A percentile compares a stretch with the other conserved stretches of the same genome.
Conservation (phyloP, 2,888 invertebrate genomes). For the Ommatoiulus sabulosus region DNA sequence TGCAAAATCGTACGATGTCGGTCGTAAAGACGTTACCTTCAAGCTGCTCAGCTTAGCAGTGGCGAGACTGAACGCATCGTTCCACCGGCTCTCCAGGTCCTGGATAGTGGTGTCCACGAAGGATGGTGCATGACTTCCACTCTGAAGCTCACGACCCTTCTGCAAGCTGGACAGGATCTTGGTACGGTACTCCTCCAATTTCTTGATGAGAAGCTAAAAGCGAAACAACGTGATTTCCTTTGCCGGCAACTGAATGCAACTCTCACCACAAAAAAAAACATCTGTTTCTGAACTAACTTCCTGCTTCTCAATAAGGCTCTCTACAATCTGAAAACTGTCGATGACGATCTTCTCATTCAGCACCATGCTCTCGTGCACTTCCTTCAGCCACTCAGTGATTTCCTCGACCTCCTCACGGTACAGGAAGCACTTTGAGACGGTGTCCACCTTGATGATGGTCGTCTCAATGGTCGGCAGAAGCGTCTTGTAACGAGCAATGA, state of each 20-base stretch:
- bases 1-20: background rate
- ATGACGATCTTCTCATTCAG: constrained; percentile 71
- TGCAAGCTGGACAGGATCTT: constrained; percentile 92
- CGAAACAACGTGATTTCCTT: constrained; percentile 25
- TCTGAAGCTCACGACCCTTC: constrained; percentile 87
- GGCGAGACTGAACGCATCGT: constrained; percentile 85
- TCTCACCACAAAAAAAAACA: background rate
- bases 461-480: constrained; percentile 92
- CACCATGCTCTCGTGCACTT: constrained; percentile 80
- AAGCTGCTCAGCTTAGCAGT: constrained; percentile 84
- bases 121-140: constrained; percentile 86
- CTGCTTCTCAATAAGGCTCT: constrained; percentile 82
- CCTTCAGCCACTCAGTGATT: constrained; percentile 75
- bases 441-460: constrained; percentile 92
- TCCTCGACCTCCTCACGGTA: constrained; percentile 90
- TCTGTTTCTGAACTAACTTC: constrained; percentile 71
- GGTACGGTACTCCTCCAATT: constrained; percentile 82
- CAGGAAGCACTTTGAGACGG: constrained; percentile 91
- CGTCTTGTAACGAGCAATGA: constrained; percentile 84
- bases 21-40: constrained; percentile 64
- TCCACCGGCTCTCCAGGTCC: constrained; percentile 89
- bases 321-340: constrained; percentile 80
- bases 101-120: constrained; percentile 88
- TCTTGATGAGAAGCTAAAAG: constrained; percentile 70
- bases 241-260: constrained; percentile 2